Evolutionary conservation across 2,797 vertebrate genomes (phyloP), one percentile per base, ranked within the genome.

Genomic region (Chloroceryle inda): DNA sequence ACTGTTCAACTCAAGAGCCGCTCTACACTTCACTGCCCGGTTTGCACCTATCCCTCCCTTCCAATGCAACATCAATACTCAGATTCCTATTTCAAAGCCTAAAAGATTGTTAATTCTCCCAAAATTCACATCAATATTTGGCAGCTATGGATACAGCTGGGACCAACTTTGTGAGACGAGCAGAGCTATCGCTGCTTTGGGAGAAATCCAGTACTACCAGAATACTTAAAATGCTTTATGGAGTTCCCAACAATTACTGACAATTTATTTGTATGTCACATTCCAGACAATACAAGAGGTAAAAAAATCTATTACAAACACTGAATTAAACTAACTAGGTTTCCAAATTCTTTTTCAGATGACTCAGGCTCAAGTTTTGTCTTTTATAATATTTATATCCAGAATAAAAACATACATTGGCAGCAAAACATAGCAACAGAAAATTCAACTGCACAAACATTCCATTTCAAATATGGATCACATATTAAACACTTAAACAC

Each of bases 391-490:
- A 85, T 85, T 95, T 96, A 67, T 81, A 89, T 15, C 45, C 68
- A 88, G 87, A 91, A 92, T 27, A 90, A 81, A 95, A 96, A 73
- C 79, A 87, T 66, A 79, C 52, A 69, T 1, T 89, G 73, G 73
- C 94, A 92, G 52, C 55, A 94, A 96, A 95, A 90, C 85, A 81
- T 79, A 94, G 94, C 85, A 94, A 97, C 92, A 92, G 80, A 85
- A 85, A 79, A 16, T 40, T 69, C 63, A 89, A 74, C 49, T 73
- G 85, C 55, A 91, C 68, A 84, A 82, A 94, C 64, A 78, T 80
- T 92, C 63, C 56, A 59, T 58, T 93, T 80, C 59, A 93, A 80
- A 87, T 2, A 7, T 3, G 53, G 31, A 94, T 6, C 29, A 50
- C 49, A 50, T 17, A 16, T 31, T 53, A 13, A 15, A 81, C 91